These are phyloP conservation scores for Caenorhabditis panamensis DNA, from an alignment of 2,888 invertebrate species.

Conservation along the genomic window DNA sequence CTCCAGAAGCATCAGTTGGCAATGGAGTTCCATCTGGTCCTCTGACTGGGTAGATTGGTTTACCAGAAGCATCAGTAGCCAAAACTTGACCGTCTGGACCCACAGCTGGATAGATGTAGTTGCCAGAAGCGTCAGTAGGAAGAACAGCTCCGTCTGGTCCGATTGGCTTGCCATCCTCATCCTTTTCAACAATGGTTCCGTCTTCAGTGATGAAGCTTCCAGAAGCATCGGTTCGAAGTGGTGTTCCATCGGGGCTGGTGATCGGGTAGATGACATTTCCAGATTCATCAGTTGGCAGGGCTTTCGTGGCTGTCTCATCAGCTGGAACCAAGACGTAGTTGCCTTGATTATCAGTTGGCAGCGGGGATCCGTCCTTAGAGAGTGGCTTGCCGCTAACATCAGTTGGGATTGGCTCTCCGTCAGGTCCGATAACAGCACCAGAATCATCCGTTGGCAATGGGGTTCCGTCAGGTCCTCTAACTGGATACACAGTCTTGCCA, in stretches of 20 bases:
- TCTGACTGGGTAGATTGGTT: conserved; percentile 37
- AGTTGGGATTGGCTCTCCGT: conserved; percentile 63
- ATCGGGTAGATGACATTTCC: conserved; percentile 50
- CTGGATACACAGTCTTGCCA: conserved; percentile 20
- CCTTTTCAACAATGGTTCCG: conserved; percentile 27
- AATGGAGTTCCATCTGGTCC: conserved; percentile 62
- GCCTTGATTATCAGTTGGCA: conserved; percentile 70
- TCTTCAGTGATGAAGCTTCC: conserved; percentile 28
- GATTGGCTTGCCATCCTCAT: conserved; percentile 51
- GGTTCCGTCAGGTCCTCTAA: background rate
- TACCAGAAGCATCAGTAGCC: conserved; percentile 44
- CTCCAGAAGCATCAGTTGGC: conserved; percentile 62
- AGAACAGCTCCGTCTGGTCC: conserved; percentile 51
- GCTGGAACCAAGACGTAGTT: conserved; percentile 41
- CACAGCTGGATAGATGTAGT: conserved; percentile 20
- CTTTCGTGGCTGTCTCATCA: conserved; percentile 11
- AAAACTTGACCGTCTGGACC: conserved; percentile 58
- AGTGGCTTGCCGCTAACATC: conserved; percentile 66
- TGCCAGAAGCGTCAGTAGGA: conserved; percentile 49
- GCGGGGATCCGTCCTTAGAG: conserved; percentile 44
- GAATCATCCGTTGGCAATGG: conserved; percentile 10
- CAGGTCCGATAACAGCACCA: conserved; percentile 61
- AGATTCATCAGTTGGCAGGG: conserved; percentile 39
- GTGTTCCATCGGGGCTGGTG: conserved; percentile 65
- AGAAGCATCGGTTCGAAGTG: conserved; percentile 50